phyloP scores from a whole-genome alignment of 2,888 invertebrate genomes.

The Acrobasis repandana region DNA sequence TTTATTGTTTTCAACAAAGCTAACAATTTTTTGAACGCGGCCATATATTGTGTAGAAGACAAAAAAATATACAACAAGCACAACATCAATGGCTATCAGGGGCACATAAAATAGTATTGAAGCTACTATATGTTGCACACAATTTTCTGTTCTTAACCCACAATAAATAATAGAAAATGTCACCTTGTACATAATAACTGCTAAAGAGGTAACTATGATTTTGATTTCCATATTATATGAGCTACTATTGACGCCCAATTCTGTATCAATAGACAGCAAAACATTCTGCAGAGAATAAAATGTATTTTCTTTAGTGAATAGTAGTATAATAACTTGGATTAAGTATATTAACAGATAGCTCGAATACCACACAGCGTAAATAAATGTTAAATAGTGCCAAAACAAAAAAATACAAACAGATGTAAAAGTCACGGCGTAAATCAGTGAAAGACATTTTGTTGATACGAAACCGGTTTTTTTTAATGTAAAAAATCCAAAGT shows the following conservation, averaged over 20 bases:
- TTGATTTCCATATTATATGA: constrained; percentile 20
- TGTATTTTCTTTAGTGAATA: constrained; percentile 22
- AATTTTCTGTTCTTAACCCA: constrained; percentile 6
- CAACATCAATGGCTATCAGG: constrained; percentile 23
- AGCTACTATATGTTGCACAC: constrained; percentile 9
- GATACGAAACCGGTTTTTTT: neutral
- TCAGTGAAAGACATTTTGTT: neutral
- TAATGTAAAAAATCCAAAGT: constrained; percentile 12
- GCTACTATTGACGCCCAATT: constrained; percentile 15
- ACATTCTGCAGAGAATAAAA: constrained; percentile 24
- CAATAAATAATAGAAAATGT: constrained; percentile 12
- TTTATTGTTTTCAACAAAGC: constrained; percentile 13
- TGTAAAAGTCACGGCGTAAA: neutral
- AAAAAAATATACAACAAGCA: constrained; percentile 27
- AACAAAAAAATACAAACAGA: neutral
- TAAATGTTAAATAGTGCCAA: neutral
- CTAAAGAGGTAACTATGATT: constrained; percentile 6
- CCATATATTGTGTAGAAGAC: constrained; percentile 26
- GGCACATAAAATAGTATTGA: constrained; percentile 18
- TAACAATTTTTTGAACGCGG: constrained; percentile 24
- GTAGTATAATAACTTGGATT: constrained; percentile 15
- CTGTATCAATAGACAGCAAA: constrained; percentile 23
- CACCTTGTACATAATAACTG: constrained; percentile 7
- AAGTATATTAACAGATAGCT: constrained; percentile 8
- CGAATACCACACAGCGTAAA: constrained; percentile 7